phyloP scores from a whole-genome alignment of 2,797 vertebrate genomes.

The Enteromius viviparus region DNA sequence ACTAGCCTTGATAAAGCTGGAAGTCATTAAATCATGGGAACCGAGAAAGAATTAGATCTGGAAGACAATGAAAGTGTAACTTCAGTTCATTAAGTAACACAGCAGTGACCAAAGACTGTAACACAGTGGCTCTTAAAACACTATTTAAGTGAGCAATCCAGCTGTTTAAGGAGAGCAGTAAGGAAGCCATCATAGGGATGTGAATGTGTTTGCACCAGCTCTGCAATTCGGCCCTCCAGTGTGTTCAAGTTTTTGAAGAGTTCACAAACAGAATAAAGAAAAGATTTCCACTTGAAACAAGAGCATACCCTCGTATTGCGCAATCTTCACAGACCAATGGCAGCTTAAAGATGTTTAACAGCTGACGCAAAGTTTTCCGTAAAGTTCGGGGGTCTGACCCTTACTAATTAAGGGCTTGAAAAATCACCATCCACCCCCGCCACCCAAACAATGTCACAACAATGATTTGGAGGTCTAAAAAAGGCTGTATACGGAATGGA shows the following conservation, averaged over 20 bases:
- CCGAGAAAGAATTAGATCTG: neutral
- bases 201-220: neutral
- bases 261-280: constrained; percentile 1
- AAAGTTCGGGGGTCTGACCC: constrained; percentile 16
- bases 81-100: constrained; percentile 18
- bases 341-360: neutral
- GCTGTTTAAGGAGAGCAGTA: neutral
- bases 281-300: neutral
- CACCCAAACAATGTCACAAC: constrained; percentile 10
- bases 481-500: neutral
- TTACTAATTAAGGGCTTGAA: constrained; percentile 5
- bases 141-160: neutral
- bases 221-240: neutral
- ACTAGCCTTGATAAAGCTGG: neutral
- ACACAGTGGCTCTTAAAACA: neutral
- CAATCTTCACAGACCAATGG: neutral
- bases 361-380: neutral
- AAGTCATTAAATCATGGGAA: neutral
- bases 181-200: neutral
- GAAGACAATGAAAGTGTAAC: constrained; percentile 2
- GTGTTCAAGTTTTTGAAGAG: neutral
- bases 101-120: neutral
- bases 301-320: neutral
- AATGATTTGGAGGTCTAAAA: constrained; percentile 9
- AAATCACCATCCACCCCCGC: constrained; percentile 3